Percentiles rank a stretch among this genome's conserved stretches.
These are phyloP conservation scores for Varecia variegata DNA, from an alignment of 2,797 vertebrate species.

Conservation along the genomic window DNA sequence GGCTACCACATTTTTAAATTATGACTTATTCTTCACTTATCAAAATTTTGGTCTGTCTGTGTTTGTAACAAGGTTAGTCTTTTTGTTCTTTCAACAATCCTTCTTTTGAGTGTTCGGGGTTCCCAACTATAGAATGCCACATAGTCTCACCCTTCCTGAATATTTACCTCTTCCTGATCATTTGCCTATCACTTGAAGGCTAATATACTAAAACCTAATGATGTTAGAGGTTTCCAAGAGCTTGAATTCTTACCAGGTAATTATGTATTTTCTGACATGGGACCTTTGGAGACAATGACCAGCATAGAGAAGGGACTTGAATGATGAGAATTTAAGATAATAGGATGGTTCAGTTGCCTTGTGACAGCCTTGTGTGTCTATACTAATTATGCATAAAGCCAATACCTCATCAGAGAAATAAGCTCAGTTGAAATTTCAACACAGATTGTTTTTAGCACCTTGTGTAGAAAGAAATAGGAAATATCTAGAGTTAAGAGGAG, in stretches of 20 bases:
- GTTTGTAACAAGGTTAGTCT: not conserved
- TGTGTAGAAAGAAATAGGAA: constrained; percentile 54
- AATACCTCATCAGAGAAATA: not conserved
- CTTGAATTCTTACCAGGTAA: not conserved
- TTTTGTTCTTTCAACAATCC: not conserved
- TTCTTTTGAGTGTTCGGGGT: not conserved
- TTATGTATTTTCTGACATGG: not conserved
- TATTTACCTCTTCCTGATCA: not conserved
- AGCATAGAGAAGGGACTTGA: not conserved
- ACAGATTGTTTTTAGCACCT: constrained; percentile 50
- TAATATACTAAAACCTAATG: not conserved
- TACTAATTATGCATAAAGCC: not conserved
- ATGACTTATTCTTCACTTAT: not conserved
- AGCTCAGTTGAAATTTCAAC: constrained; percentile 40
- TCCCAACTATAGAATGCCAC: not conserved
- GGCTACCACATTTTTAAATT: not conserved
- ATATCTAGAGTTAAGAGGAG: constrained; percentile 54
- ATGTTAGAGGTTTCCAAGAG: not conserved
- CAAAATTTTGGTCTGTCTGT: not conserved
- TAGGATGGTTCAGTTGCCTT: not conserved
- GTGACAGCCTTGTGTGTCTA: not conserved
- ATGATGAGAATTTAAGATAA: not conserved
- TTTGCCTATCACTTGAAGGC: not conserved
- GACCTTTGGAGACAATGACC: not conserved
- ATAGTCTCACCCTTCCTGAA: not conserved